phyloP scores from a whole-genome alignment of 2,888 invertebrate species.

The Caenorhabditis wallacei region DNA sequence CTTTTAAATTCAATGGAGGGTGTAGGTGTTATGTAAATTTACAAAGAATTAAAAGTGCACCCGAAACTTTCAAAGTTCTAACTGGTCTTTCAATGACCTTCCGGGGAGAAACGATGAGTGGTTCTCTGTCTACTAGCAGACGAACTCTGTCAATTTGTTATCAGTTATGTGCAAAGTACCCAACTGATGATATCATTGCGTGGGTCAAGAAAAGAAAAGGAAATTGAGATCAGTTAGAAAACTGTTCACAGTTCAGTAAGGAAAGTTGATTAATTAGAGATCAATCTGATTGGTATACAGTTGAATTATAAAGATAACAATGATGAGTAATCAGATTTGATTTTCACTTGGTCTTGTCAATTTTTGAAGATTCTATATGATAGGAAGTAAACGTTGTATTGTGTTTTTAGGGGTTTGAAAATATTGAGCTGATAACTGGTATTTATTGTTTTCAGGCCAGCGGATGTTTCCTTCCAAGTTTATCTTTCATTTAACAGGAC shows the following conservation, averaged over 20 bases:
- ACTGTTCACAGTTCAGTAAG: slow-evolving; percentile 10
- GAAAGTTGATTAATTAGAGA: slow-evolving; percentile 10
- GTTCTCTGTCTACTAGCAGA: background rate
- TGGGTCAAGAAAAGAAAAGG: slow-evolving; percentile 10
- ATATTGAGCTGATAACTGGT: too few relatives aligned
- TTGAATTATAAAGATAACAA: too few relatives aligned
- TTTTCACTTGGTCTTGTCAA: background rate
- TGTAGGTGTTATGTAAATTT: slow-evolving; percentile 39
- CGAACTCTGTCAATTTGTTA: too few relatives aligned
- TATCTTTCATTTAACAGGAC: too few relatives aligned
- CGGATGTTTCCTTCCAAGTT: too few relatives aligned
- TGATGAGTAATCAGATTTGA: slow-evolving; percentile 18
- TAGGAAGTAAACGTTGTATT: too few relatives aligned
- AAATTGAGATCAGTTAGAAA: slow-evolving; percentile 20
- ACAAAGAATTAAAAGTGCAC: slow-evolving; percentile 10
- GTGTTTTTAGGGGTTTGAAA: too few relatives aligned
- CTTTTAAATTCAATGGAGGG: slow-evolving; percentile 1
- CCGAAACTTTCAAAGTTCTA: background rate
- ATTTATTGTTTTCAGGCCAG: too few relatives aligned
- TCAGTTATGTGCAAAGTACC: slow-evolving; percentile 7
- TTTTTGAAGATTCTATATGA: background rate
- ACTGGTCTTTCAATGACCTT: slow-evolving; percentile 21
- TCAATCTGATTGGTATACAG: slow-evolving; percentile 11
- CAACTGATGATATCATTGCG: slow-evolving; percentile 19
- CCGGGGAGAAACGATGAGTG: slow-evolving; percentile 13